phyloP scores from a whole-genome alignment of 2,888 invertebrate species.

The Trisateles emortualis region DNA sequence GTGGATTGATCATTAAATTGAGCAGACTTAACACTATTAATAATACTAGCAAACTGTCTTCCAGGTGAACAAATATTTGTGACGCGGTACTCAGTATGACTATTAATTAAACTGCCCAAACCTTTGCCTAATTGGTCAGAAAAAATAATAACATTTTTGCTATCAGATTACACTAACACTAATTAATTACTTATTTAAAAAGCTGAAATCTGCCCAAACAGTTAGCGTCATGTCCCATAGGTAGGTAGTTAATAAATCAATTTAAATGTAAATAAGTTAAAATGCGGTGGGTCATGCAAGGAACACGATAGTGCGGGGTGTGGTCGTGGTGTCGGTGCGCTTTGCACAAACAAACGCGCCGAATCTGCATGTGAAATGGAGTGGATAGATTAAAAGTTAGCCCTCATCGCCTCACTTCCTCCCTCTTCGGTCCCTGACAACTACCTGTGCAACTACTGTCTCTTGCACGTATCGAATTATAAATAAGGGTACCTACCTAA shows the following conservation, averaged over 20 bases:
- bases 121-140: no score
- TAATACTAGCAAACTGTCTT: no score
- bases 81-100: no score
- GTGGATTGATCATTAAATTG: no score
- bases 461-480: slow-evolving; percentile 39
- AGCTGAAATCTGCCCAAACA: slow-evolving; percentile 6
- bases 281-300: neutral
- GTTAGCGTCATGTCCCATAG: no score
- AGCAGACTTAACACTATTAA: no score
- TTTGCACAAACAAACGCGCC: slow-evolving; percentile 23
- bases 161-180: no score
- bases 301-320: neutral
- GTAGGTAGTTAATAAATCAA: slow-evolving; percentile 8
- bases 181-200: slow-evolving; percentile 15
- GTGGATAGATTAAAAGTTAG: slow-evolving; percentile 25
- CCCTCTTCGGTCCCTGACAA: no score
- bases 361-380: slow-evolving; percentile 49
- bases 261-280: slow-evolving; percentile 18
- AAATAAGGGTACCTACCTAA: slow-evolving; percentile 47
- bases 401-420: neutral
- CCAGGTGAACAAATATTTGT: no score
- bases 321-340: slow-evolving; percentile 24
- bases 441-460: neutral
- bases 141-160: no score
- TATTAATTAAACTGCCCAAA: no score